Evolutionary conservation across 2,797 vertebrate species (phyloP), one percentile per base, ranked within the genome.

Genomic region (Amphiprion clarkii): DNA sequence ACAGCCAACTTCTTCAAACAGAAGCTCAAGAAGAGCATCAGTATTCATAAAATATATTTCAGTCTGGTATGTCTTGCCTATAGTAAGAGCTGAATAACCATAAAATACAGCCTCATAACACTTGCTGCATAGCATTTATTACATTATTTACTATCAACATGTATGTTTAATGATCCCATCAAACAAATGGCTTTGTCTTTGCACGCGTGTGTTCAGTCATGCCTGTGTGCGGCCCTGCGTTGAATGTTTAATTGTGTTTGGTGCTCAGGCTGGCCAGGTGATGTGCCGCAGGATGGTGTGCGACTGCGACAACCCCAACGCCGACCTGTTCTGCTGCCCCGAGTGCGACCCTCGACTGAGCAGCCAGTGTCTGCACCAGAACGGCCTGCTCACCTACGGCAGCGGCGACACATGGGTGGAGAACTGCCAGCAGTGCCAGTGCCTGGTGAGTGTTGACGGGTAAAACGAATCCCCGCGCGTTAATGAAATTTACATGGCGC

Each of bases 241-340:
- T 82, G 6, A 29, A 5, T 76, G 70, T 78, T 66, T 72, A 13
- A 64, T 67, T 59, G 44, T 83, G 8, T 48, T 51, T 14, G 17
- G 2, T 36, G 16, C 60, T 31, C 91, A 99, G 98, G 96, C 91
- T 2, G 97, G 98, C 6, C 96, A 96, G 53, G 98, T 99, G 81
- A 97, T 98, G 97, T 99, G 98, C 67, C 96, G 98, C 14, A 94
- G 98, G 87, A 99, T 99, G 98, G 98, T 99, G 63, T 99, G 98
- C 75, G 98, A 99, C 91, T 99, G 98, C 75, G 97, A 99, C 89
- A 99, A 99, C 87, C 97, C 98, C 82, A 98, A 96, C 0, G 97
- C 97, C 65, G 98, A 99, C 89, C 95, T 99, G 29, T 98, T 98
- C 85, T 99, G 98, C 93, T 99, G 98, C 81, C 98, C 98, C 0